These are phyloP conservation scores for Garrulus glandarius DNA, from an alignment of 2,797 vertebrate species.

Conservation along the genomic window DNA sequence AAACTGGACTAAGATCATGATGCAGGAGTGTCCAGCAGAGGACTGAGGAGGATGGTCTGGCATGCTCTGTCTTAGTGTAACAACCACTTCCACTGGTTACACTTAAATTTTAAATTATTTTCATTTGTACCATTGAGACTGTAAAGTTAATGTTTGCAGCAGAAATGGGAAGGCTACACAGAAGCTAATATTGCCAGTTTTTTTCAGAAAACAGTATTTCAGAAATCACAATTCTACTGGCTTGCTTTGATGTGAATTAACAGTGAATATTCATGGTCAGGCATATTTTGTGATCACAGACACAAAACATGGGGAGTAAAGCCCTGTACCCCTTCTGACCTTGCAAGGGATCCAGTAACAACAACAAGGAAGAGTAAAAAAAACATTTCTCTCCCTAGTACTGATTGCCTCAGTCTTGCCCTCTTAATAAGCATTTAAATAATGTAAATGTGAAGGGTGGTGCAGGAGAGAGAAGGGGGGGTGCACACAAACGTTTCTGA, in stretches of 20 bases:
- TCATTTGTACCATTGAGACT: not conserved
- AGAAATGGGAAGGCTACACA: not conserved
- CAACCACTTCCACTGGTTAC: not conserved
- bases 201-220: not conserved
- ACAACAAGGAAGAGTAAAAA: not conserved
- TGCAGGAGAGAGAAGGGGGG: slow-evolving; percentile 3
- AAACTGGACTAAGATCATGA: not conserved
- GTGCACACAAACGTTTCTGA: slow-evolving; percentile 43
- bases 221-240: not conserved
- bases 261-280: not conserved
- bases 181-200: not conserved
- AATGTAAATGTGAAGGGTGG: slow-evolving; percentile 49
- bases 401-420: not conserved
- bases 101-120: not conserved
- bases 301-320: slow-evolving; percentile 17
- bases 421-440: slow-evolving; percentile 62
- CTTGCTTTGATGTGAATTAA: not conserved
- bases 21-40: not conserved
- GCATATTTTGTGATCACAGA: not conserved
- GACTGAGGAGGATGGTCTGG: not conserved
- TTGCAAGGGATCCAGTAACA: slow-evolving; percentile 24
- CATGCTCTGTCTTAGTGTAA: not conserved
- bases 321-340: slow-evolving; percentile 11
- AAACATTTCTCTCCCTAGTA: not conserved
- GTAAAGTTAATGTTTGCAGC: not conserved